Evolutionary conservation across 2,113 vertebrate genomes (phyloP).

Genomic region (Amblyornis subalaris): DNA sequence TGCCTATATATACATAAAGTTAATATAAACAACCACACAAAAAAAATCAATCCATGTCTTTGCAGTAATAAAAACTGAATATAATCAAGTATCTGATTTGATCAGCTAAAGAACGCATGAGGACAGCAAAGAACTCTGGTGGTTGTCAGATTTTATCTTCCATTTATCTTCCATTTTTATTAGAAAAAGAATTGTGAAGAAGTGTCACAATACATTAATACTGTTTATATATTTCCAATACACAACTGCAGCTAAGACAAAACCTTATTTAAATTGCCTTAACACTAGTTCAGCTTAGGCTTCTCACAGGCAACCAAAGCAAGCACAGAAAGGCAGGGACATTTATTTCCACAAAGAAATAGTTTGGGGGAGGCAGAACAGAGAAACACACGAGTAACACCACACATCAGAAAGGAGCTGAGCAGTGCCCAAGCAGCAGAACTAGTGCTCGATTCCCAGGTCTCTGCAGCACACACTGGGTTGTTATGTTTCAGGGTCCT

Average conservation of each 20-base stretch:
- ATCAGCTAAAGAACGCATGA: background rate
- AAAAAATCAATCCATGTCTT: background rate
- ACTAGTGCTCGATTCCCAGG: background rate
- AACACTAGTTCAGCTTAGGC: background rate
- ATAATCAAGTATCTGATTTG: background rate
- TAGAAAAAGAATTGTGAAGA: background rate
- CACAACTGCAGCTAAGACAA: background rate
- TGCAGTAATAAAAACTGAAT: background rate
- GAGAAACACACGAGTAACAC: rapidly evolving
- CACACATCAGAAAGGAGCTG: rapidly evolving
- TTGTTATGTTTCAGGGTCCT: background rate
- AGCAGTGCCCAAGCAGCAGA: background rate
- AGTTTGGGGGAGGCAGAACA: background rate
- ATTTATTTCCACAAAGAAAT: rapidly evolving
- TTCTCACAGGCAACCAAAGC: background rate
- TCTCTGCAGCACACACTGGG: background rate
- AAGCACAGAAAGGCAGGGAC: background rate
- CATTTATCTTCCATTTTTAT: background rate
- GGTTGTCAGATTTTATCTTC: background rate
- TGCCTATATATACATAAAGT: background rate
- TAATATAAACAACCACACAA: background rate
- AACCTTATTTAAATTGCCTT: background rate
- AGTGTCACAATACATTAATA: background rate
- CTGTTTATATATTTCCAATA: background rate
- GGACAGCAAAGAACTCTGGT: background rate